A percentile compares a stretch with the other conserved stretches of the same genome.
These are phyloP conservation scores for Aplysina aerophoba DNA, from an alignment of 37 sponge, comb jelly and placozoan species.

Conservation along the genomic window DNA sequence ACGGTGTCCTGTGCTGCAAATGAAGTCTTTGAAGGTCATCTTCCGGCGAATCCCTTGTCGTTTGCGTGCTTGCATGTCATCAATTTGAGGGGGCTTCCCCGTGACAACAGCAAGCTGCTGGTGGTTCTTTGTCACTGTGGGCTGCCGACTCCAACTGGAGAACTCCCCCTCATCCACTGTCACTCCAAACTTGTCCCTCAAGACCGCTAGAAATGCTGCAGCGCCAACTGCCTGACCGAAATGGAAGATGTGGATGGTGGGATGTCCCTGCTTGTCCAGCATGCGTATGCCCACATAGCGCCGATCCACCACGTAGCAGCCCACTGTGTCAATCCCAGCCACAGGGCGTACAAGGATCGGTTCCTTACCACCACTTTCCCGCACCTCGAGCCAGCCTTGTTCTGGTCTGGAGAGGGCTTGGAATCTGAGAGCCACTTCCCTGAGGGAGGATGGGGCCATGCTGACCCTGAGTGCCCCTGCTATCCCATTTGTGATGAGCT, in stretches of 20 bases:
- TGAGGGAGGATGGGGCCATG: not conserved
- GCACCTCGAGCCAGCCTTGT: not conserved
- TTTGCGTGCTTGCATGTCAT: too few relatives aligned
- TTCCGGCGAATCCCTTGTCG: too few relatives aligned
- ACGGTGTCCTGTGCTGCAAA: too few relatives aligned
- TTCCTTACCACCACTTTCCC: not conserved
- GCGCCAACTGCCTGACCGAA: slow-evolving; percentile 7
- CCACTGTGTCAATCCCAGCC: not conserved
- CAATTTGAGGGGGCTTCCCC: too few relatives aligned
- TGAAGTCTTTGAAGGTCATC: too few relatives aligned
- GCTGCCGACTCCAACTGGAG: not conserved
- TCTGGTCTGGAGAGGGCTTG: not conserved
- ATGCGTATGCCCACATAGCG: not conserved
- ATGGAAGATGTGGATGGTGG: not conserved
- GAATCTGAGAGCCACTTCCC: not conserved
- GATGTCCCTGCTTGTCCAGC: not conserved
- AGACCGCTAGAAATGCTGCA: slow-evolving; percentile 7
- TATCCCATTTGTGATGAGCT: slow-evolving; percentile 12
- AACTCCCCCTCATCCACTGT: slow-evolving; percentile 12
- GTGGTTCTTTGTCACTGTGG: too few relatives aligned
- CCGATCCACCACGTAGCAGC: not conserved
- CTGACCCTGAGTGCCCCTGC: not conserved
- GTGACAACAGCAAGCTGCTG: too few relatives aligned
- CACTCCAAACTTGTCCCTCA: slow-evolving; percentile 33
- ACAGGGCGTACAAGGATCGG: not conserved